phyloP scores from a whole-genome alignment of 2,888 invertebrate species.

The Stratiomys singularior region DNA sequence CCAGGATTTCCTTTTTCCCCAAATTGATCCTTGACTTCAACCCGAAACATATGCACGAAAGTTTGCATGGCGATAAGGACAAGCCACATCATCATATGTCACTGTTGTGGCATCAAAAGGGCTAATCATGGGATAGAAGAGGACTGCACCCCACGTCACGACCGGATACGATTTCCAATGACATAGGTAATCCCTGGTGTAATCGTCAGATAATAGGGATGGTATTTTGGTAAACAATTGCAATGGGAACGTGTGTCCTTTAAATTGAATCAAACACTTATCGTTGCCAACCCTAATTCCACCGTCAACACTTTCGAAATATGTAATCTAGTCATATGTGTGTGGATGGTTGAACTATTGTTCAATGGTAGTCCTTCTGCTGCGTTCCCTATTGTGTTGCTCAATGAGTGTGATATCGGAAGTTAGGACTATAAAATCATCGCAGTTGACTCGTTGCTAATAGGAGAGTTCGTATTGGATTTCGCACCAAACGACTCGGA shows the following conservation, averaged over 20 bases:
- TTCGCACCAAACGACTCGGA: no score
- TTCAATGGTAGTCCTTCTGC: not conserved
- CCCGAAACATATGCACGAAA: not conserved
- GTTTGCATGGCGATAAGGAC: not conserved
- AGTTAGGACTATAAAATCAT: no score
- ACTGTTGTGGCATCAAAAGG: conserved; percentile 22
- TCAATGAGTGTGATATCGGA: no score
- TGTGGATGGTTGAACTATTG: conserved; percentile 25
- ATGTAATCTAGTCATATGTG: no score
- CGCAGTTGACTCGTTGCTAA: no score
- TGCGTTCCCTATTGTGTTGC: not conserved
- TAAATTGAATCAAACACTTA: conserved; percentile 42
- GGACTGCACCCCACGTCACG: not conserved
- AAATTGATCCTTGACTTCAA: not conserved
- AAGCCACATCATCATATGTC: conserved; percentile 11
- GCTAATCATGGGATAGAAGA: not conserved
- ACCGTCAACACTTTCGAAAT: conserved; percentile 34
- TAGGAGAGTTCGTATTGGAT: no score
- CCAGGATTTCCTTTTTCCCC: not conserved
- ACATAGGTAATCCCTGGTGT: conserved; percentile 44
- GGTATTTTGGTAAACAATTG: conserved; percentile 41
- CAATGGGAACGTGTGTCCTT: conserved; percentile 43
- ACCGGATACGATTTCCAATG: not conserved
- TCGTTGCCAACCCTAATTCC: conserved; percentile 33
- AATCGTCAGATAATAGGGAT: conserved; percentile 41